Evolutionary conservation across 2,888 invertebrate species (phyloP), one percentile per base, ranked within the genome.

Genomic region (Drosophila neutralis): DNA sequence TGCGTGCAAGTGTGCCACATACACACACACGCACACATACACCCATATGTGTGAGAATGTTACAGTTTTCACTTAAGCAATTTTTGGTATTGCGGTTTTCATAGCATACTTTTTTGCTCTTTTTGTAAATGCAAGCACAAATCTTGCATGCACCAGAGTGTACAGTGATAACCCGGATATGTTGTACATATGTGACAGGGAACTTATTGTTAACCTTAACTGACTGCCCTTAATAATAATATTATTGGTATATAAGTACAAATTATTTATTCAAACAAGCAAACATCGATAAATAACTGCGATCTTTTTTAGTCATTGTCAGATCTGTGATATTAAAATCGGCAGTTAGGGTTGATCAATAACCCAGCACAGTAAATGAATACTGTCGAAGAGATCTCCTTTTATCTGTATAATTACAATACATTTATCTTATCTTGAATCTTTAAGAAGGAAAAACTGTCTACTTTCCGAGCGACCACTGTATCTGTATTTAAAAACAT

Each of bases 51-150:
- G 27, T 10, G 40, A 21, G 21, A 24, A 29, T 36, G 68, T 35
- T 8, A 68, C 61, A 86, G 78, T 72, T 83, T 86, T 86, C 84
- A 87, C 79, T 81, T 83, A 84, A 67, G 73, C 70, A 84, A 76
- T 74, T 64, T 68, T 65, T 66, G 57, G 65, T 62, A 77, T 72
- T 81, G 76, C 83, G 76, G 61, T 83, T 87, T 82, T 67, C 73
- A 82, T 71, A 67, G 72, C 75, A 72, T 69, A 72, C 84, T 75
- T 72, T 73, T 49, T 45, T 49, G 63, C 56, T 42, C 36, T 24
- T 21, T 76, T 59, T 56, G 40, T 21, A 29, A 49, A 21, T 10
- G 15, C 21, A 4, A n/a, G 29, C 67, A 68, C 56, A 21, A 13
- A 56, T 27, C 54, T 54, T 7, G 40, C 38, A 48, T 51, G 67